phyloP scores from a whole-genome alignment of 2,888 invertebrate genomes.

The Ametastegia equiseti region DNA sequence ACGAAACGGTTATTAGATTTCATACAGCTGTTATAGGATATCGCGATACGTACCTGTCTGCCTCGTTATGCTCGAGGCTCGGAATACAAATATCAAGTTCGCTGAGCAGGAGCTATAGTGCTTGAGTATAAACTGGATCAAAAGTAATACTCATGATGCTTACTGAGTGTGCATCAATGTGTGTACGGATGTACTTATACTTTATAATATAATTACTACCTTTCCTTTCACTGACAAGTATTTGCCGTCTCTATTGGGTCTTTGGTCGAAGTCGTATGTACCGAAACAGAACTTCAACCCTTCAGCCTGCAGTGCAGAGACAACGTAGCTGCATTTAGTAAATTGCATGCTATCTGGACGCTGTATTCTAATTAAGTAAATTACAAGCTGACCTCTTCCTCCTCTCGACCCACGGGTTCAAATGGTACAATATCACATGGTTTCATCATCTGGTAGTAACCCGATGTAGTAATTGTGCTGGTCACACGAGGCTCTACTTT shows the following conservation, averaged over 20 bases:
- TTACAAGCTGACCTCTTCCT: slow-evolving; percentile 62
- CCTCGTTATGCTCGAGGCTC: background rate
- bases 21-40: background rate
- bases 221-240: slow-evolving; percentile 25
- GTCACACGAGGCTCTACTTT: slow-evolving; percentile 21
- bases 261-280: background rate
- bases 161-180: background rate
- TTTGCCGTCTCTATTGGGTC: background rate
- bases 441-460: background rate
- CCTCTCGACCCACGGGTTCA: slow-evolving; percentile 56
- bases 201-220: slow-evolving; percentile 19
- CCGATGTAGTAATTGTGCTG: slow-evolving; percentile 9
- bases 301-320: background rate
- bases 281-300: background rate
- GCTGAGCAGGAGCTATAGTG: background rate
- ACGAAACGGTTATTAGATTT: slow-evolving; percentile 14
- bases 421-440: slow-evolving; percentile 22
- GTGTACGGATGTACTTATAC: background rate
- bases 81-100: slow-evolving; percentile 31
- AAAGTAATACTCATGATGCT: slow-evolving; percentile 10
- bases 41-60: background rate
- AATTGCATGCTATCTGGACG: slow-evolving; percentile 60
- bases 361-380: slow-evolving; percentile 70
- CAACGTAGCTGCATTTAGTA: slow-evolving; percentile 57
- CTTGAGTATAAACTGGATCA: background rate